A percentile compares a stretch with the other conserved stretches of the same genome.
phyloP scores from a whole-genome alignment of 2,888 invertebrate genomes.

The Tachina fera region DNA sequence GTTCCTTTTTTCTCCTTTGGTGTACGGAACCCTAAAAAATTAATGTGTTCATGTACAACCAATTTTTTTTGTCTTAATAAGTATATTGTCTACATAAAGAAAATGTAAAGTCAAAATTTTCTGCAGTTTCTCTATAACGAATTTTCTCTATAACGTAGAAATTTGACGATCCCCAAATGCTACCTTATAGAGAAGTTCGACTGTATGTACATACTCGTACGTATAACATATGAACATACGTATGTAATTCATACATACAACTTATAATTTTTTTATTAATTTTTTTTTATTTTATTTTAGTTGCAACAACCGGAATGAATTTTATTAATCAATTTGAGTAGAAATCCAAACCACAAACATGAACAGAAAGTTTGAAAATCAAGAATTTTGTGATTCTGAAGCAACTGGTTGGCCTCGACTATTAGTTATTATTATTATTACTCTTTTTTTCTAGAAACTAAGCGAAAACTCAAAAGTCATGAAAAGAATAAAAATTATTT shows the following conservation, averaged over 20 bases:
- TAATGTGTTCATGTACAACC: too few relatives aligned
- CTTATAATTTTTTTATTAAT: neutral
- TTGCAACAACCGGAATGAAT: constrained; percentile 1
- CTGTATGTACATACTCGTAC: too few relatives aligned
- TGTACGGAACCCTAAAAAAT: too few relatives aligned
- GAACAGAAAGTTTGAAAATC: constrained; percentile 9
- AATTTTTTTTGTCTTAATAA: too few relatives aligned
- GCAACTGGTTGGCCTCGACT: constrained; percentile 49
- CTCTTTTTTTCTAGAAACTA: constrained; percentile 15
- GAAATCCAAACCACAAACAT: neutral
- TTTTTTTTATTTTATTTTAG: constrained; percentile 2
- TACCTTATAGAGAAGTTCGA: too few relatives aligned
- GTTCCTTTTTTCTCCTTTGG: too few relatives aligned
- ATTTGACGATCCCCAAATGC: too few relatives aligned
- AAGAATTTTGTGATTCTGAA: constrained; percentile 54
- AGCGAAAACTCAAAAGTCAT: constrained; percentile 1
- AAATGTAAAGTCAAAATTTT: too few relatives aligned
- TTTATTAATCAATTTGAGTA: constrained; percentile 43
- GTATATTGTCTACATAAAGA: too few relatives aligned
- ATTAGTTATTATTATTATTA: neutral
- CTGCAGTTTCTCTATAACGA: too few relatives aligned
- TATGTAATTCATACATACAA: neutral
- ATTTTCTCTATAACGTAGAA: too few relatives aligned
- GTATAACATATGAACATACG: too few relatives aligned
- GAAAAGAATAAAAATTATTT: neutral